Percentiles rank a stretch among this genome's conserved stretches.
phyloP scores from a whole-genome alignment of 2,113 vertebrate species.

The Hirundichthys speculiger region DNA sequence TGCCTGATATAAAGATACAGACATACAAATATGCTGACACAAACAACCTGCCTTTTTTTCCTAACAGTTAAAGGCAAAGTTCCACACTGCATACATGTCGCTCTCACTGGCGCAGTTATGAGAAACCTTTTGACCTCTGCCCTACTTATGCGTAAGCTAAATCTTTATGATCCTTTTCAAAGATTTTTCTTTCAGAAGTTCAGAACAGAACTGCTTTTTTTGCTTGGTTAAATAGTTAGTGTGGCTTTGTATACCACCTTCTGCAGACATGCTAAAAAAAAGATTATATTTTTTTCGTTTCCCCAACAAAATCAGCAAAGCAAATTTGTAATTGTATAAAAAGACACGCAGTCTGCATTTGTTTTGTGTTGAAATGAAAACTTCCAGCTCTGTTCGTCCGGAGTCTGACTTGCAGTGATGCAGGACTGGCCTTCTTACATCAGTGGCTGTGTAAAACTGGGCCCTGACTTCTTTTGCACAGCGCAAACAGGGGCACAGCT shows the following conservation, averaged over 20 bases:
- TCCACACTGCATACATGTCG: background rate
- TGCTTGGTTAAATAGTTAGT: background rate
- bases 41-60: slow-evolving; percentile 23
- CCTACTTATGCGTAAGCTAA: background rate
- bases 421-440: slow-evolving; percentile 34
- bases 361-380: too few relatives aligned
- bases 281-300: too few relatives aligned
- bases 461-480: slow-evolving; percentile 27
- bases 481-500: slow-evolving; percentile 31
- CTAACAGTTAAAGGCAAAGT: background rate
- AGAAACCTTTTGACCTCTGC: background rate
- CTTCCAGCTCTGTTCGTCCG: background rate
- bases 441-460: slow-evolving; percentile 41
- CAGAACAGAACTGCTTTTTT: too few relatives aligned
- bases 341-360: too few relatives aligned
- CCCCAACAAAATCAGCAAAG: too few relatives aligned
- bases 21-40: background rate
- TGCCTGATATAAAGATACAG: slow-evolving; percentile 2
- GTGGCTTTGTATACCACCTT: too few relatives aligned
- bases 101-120: background rate
- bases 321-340: too few relatives aligned
- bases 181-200: too few relatives aligned
- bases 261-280: too few relatives aligned
- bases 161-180: too few relatives aligned
- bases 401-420: background rate